Conservation (phyloP, 2,797 vertebrate genomes). For the Poecilia velifera region DNA sequence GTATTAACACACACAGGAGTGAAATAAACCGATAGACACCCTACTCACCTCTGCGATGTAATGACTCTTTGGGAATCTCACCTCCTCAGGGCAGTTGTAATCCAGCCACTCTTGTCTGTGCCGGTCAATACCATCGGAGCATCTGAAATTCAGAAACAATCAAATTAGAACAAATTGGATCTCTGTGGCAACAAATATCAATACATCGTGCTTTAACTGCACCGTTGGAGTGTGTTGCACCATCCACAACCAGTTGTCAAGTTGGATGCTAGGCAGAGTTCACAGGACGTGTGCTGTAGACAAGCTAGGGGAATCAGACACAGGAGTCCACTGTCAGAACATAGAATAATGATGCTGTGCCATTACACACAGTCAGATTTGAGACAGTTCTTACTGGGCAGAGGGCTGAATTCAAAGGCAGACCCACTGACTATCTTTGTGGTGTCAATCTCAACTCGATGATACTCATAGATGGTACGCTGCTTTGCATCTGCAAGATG, state of each 20-base stretch:
- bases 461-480: conserved; percentile 92
- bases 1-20: conserved; percentile 26
- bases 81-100: conserved; percentile 90
- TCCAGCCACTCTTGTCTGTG: conserved; percentile 93
- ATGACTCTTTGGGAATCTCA: conserved; percentile 59
- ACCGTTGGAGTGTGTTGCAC: conserved; percentile 96
- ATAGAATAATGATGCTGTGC: background rate
- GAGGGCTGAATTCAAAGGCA: conserved; percentile 89
- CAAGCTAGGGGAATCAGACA: conserved; percentile 82
- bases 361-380: background rate
- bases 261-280: conserved; percentile 84
- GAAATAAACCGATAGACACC: background rate
- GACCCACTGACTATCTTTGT: conserved; percentile 83
- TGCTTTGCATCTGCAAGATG: conserved; percentile 80
- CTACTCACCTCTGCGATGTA: background rate
- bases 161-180: conserved; percentile 16
- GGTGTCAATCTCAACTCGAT: conserved; percentile 90
- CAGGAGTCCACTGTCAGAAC: background rate
- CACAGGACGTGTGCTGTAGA: conserved; percentile 89
- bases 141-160: conserved; percentile 79
- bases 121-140: conserved; percentile 93
- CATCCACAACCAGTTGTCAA: conserved; percentile 89
- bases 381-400: conserved; percentile 87
- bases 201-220: conserved; percentile 1
- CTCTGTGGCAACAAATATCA: background rate